These are phyloP conservation scores for Amphiprion clarkii DNA, from an alignment of 2,797 vertebrate genomes.

Conservation along the genomic window DNA sequence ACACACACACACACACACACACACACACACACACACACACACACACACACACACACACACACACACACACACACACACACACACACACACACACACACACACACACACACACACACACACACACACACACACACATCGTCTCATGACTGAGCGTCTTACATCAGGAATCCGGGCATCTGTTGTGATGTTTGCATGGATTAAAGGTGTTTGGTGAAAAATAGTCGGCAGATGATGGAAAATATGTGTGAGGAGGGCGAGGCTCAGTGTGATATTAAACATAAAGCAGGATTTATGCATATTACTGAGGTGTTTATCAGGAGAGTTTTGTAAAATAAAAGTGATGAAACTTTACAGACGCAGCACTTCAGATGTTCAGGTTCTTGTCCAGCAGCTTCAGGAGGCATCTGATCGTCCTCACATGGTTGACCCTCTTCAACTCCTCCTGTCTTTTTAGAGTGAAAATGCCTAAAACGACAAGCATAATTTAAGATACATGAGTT, in stretches of 20 bases:
- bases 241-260: constrained; percentile 2
- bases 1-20: not conserved
- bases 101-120: not conserved
- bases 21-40: not conserved
- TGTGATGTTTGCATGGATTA: constrained; percentile 1
- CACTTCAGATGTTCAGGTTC: too few species aligned
- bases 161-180: not conserved
- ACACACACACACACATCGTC: not conserved
- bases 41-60: not conserved
- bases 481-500: too few species aligned
- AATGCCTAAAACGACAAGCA: too few species aligned
- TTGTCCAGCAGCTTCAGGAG: too few species aligned
- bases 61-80: not conserved
- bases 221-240: not conserved
- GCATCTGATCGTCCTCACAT: too few species aligned
- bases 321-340: too few species aligned
- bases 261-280: not conserved
- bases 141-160: not conserved
- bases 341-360: too few species aligned
- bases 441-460: too few species aligned
- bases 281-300: too few species aligned
- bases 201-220: not conserved
- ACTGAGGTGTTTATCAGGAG: too few species aligned
- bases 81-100: not conserved
- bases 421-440: too few species aligned